Base-by-base conservation (phyloP, 2,888 invertebrate genomes). In the Nomada fabriciana region DNA sequence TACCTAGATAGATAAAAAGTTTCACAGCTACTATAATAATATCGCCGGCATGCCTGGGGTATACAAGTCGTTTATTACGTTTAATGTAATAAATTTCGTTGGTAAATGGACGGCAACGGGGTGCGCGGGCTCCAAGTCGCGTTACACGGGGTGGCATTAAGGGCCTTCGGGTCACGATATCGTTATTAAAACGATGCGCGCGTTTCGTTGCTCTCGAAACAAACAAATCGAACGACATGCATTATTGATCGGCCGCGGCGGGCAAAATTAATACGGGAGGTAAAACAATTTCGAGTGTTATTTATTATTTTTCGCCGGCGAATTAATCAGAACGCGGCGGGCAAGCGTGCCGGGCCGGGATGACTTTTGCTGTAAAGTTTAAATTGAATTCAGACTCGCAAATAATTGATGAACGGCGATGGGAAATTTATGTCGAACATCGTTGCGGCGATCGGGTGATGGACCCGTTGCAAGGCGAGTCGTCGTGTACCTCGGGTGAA, bases 1-100 rank as follows among this genome's bases (percentile, higher is more conserved):
- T 86, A 87, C 79, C 79, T 69, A 80, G 85, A 84, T 82, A 83
- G 83, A 83, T 84, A 87, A 79, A 82, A 84, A 87, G 75, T 87
- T 87, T 82, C 80, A 53, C 73, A 65, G 77, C 68, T 63, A 61
- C 75, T 76, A 79, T 87, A 86, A 87, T 87, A 86, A 87, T 85
- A 87, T 87, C 79, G 68, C 82, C 64, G 63, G 71, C 73, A 65
- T 69, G 83, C 60, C 65, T 50, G 29, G 61, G 43, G 69, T 82
- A 72, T 71, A 83, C 78, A 74, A 60, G 78, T 67, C 83, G 78
- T 82, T 70, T 82, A 74, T 75, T 72, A 72, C 82, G 71, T 75
- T 82, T 70, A 82, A 83, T 52, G 78, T 59, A 64, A 82, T 80
- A 72, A 80, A 80, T 82, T 76, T 74, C 25, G 64, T 18, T 47